phyloP scores from a whole-genome alignment of 2,797 vertebrate genomes.

The Gymnopithys bicolor region DNA sequence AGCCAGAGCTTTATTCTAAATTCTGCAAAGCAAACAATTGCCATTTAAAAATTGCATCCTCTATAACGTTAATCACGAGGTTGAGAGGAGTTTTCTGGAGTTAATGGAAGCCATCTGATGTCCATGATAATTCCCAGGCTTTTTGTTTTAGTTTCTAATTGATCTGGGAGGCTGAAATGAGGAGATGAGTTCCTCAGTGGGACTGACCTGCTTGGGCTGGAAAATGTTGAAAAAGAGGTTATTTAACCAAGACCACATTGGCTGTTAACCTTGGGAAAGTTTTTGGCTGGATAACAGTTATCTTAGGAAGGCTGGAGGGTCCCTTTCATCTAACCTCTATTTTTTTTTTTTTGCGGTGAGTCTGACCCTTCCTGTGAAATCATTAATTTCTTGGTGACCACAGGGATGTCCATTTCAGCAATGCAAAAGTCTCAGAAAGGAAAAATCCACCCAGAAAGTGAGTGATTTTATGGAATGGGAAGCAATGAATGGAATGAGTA shows the following conservation, averaged over 20 bases:
- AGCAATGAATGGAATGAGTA: neutral
- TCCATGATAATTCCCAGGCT: conserved; percentile 45
- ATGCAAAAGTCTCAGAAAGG: neutral
- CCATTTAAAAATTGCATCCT: neutral
- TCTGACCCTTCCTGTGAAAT: neutral
- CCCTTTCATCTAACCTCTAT: neutral
- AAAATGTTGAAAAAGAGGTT: neutral
- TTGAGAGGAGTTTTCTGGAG: conserved; percentile 9
- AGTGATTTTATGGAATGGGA: neutral
- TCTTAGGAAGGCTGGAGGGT: neutral
- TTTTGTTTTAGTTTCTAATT: conserved; percentile 46
- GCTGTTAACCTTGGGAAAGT: conserved; percentile 22
- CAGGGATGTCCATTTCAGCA: neutral
- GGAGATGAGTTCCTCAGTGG: neutral
- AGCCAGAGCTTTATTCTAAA: neutral
- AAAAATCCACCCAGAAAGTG: neutral
- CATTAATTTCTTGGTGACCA: neutral
- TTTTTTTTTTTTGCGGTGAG: neutral
- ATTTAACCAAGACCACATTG: neutral
- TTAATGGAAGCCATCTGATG: conserved; percentile 69
- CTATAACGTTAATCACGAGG: neutral
- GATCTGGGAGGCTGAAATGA: conserved; percentile 19
- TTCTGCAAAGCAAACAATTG: conserved; percentile 32
- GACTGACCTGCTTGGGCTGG: conserved; percentile 30
- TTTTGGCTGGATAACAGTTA: neutral